Percentiles rank a stretch among this genome's conserved stretches.
These are phyloP conservation scores for Heterotilapia buettikoferi DNA, from an alignment of 2,113 vertebrate species.

Conservation along the genomic window DNA sequence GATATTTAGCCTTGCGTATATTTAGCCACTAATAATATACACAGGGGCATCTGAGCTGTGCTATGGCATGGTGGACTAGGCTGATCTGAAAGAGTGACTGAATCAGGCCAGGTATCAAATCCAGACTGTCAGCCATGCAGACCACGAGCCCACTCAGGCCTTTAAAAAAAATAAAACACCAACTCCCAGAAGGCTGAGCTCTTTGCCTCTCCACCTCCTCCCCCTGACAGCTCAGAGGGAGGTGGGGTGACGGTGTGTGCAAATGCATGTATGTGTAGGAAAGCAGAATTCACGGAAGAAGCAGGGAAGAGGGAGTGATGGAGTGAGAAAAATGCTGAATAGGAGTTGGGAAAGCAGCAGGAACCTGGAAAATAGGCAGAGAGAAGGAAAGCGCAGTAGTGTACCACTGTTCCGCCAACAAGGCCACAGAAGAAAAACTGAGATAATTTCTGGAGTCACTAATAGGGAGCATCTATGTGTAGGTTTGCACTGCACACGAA, in stretches of 20 bases:
- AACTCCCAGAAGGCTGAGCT: conserved; percentile 64
- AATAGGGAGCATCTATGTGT: background rate
- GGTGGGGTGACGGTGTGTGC: background rate
- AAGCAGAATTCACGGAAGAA: background rate
- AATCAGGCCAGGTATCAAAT: conserved; percentile 71
- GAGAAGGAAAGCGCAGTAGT: background rate
- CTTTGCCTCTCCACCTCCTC: conserved; percentile 13
- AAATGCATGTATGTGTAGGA: background rate
- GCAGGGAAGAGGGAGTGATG: background rate
- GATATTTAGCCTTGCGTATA: conserved; percentile 31
- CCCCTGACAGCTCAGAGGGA: conserved; percentile 49
- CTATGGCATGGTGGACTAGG: conserved; percentile 1
- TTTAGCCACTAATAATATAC: conserved; percentile 53
- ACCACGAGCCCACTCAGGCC: conserved; percentile 49
- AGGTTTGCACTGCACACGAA: background rate
- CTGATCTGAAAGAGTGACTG: conserved; percentile 58
- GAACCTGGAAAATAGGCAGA: background rate
- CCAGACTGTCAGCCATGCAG: conserved; percentile 54
- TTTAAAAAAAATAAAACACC: conserved; percentile 41
- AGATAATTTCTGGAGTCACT: background rate
- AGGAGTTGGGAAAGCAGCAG: background rate
- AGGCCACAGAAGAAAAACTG: background rate
- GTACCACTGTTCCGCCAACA: background rate
- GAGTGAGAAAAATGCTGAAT: background rate
- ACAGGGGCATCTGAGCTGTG: conserved; percentile 26